A percentile compares a stretch with the other conserved stretches of the same genome.
Conservation (phyloP, 2,113 vertebrate genomes). For the Macrotis lagotis region DNA sequence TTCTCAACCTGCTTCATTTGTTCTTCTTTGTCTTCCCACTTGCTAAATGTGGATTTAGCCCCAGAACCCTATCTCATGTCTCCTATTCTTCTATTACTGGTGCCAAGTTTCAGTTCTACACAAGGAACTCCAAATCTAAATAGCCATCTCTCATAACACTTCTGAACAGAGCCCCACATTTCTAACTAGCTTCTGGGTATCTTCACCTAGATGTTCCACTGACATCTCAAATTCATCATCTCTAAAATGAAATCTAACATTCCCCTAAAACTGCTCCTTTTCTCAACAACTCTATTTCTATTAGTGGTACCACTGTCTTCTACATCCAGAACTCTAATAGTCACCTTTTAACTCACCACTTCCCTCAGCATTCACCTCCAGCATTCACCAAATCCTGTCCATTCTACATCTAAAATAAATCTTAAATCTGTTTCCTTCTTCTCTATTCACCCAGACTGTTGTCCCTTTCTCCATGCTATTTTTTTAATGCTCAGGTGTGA, state of each 20-base stretch:
- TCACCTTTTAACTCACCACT: not conserved
- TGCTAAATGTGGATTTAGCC: not conserved
- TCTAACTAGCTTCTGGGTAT: not conserved
- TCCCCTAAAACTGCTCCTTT: not conserved
- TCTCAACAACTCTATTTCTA: not conserved
- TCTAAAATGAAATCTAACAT: not conserved
- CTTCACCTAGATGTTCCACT: not conserved
- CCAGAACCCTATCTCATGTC: not conserved
- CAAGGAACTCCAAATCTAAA: not conserved
- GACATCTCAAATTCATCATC: not conserved
- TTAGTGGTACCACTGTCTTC: not conserved
- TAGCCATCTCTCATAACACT: not conserved
- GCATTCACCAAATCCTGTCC: not conserved
- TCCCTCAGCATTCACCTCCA: not conserved
- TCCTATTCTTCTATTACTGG: not conserved
- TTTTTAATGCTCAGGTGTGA: not conserved
- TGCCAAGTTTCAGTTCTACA: not conserved
- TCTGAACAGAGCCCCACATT: not conserved
- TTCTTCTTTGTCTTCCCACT: not conserved
- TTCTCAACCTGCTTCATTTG: not conserved
- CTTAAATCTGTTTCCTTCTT: not conserved
- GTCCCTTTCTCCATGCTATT: not conserved
- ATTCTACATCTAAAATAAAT: not conserved
- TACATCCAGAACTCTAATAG: not conserved
- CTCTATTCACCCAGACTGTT: not conserved